Percentiles rank a stretch among this genome's conserved stretches.
These are phyloP conservation scores for Gouania willdenowi DNA, from an alignment of 2,797 vertebrate species.

Conservation along the genomic window DNA sequence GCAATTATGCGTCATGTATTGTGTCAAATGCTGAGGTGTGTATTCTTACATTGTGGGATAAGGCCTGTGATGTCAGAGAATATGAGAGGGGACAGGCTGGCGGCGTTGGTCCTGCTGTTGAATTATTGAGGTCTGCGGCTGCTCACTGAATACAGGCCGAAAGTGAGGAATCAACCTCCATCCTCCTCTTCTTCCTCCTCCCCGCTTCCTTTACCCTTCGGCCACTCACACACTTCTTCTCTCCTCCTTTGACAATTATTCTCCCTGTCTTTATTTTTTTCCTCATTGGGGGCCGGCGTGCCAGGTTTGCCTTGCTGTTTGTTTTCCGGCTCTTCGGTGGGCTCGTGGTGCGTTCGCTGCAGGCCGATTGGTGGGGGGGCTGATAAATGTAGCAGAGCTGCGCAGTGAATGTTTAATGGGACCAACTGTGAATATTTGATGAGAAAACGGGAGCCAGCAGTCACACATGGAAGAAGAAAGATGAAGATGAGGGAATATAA, in stretches of 20 bases:
- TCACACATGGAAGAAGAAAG: conserved; percentile 36
- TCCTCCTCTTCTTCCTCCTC: conserved; percentile 5
- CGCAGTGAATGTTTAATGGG: conserved; percentile 75
- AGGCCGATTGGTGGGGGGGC: conserved; percentile 68
- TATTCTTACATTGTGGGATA: conserved; percentile 52
- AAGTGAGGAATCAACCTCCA: conserved; percentile 42
- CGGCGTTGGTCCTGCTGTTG: conserved; percentile 53
- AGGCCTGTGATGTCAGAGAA: conserved; percentile 42
- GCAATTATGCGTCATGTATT: conserved; percentile 24
- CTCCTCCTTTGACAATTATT: conserved; percentile 2
- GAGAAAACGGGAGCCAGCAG: conserved; percentile 29
- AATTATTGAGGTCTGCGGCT: conserved; percentile 69
- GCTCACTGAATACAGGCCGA: conserved; percentile 43
- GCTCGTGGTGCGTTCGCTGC: conserved; percentile 51
- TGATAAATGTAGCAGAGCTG: conserved; percentile 64
- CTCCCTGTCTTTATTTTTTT: conserved; percentile 12
- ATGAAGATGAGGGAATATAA: conserved; percentile 27
- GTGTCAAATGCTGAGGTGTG: conserved; percentile 18
- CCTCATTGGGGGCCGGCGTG: conserved; percentile 13
- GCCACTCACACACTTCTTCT: background rate
- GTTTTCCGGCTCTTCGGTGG: conserved; percentile 47
- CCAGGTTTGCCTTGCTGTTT: background rate
- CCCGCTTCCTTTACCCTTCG: conserved; percentile 6
- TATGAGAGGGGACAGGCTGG: conserved; percentile 25
- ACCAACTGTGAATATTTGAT: conserved; percentile 77